Evolutionary conservation across 2,888 invertebrate species (phyloP).

Genomic region (Leptopilina myrica): DNA sequence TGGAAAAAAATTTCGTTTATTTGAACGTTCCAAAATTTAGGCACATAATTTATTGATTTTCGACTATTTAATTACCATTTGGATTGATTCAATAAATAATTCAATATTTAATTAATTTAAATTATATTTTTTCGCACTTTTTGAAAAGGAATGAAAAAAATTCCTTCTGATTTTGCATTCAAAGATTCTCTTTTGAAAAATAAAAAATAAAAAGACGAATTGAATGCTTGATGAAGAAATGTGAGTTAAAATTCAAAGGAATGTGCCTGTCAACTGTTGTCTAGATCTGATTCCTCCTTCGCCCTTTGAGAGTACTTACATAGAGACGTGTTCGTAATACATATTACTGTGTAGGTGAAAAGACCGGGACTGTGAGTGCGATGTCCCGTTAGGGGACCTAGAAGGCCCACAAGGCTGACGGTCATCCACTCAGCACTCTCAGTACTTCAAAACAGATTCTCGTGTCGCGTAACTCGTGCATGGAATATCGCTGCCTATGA

Average conservation of each 20-base stretch:
- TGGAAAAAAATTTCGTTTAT: no score
- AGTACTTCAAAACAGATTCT: slow-evolving; percentile 53
- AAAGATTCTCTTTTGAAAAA: no score
- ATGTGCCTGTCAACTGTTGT: slow-evolving; percentile 1
- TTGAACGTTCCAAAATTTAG: no score
- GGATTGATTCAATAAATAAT: no score
- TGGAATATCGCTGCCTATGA: slow-evolving; percentile 35
- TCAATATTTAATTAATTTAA: no score
- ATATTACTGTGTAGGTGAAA: slow-evolving; percentile 57
- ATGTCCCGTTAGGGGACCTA: slow-evolving; percentile 76
- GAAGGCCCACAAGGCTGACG: slow-evolving; percentile 63
- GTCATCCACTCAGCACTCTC: slow-evolving; percentile 56
- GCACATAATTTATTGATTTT: no score
- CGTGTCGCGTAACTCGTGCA: slow-evolving; percentile 35
- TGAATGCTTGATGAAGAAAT: not conserved
- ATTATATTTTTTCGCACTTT: no score
- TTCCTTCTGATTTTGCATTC: no score
- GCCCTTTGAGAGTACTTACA: slow-evolving; percentile 10
- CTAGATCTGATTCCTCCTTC: slow-evolving; percentile 25
- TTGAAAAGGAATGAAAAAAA: no score
- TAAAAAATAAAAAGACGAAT: not conserved
- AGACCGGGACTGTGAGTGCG: slow-evolving; percentile 58
- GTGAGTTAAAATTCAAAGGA: not conserved
- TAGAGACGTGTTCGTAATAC: slow-evolving; percentile 42
- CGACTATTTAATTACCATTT: no score